Percentiles rank a stretch among this genome's conserved stretches.
Evolutionary conservation across 64 coral and sea anemone species (phyloP).

Genomic region (Dendrophyllia cribrosa): DNA sequence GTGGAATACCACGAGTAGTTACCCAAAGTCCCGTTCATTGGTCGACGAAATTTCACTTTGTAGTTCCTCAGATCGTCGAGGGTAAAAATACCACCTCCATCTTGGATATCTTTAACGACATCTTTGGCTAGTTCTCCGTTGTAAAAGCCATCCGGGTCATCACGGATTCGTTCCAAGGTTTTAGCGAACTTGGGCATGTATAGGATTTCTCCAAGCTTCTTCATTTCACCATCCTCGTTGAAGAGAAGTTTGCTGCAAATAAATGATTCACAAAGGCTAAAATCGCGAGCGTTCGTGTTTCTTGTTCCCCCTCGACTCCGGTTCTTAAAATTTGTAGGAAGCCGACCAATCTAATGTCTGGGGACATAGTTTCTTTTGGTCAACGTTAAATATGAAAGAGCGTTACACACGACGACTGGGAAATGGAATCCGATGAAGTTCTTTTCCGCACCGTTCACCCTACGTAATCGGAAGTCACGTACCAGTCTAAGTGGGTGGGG

Average conservation of each 20-base stretch:
- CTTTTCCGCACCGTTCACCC: no score
- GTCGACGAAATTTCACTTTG: conserved; percentile 73
- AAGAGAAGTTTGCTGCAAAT: conserved; percentile 71
- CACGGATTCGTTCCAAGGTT: conserved; percentile 67
- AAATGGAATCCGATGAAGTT: no score
- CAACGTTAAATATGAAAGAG: no score
- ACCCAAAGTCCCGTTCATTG: conserved; percentile 72
- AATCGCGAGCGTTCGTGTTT: no score
- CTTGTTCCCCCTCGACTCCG: no score
- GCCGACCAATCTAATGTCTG: no score
- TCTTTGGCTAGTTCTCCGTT: conserved; percentile 55
- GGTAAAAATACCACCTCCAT: conserved; percentile 80
- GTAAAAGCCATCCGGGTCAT: conserved; percentile 68
- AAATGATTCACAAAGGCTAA: not conserved
- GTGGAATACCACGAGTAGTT: conserved; percentile 82
- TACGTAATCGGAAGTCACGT: no score
- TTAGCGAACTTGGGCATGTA: conserved; percentile 80
- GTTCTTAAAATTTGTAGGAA: no score
- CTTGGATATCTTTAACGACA: conserved; percentile 82
- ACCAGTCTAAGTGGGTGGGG: no score
- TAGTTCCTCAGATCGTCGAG: conserved; percentile 91
- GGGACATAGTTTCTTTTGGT: no score
- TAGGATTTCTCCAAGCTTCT: conserved; percentile 78
- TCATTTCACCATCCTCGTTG: conserved; percentile 67
- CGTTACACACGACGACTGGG: no score